A percentile compares a stretch with the other conserved stretches of the same genome.
Evolutionary conservation across 2,113 vertebrate species (phyloP).

Genomic region (Leucoraja erinaceus): DNA sequence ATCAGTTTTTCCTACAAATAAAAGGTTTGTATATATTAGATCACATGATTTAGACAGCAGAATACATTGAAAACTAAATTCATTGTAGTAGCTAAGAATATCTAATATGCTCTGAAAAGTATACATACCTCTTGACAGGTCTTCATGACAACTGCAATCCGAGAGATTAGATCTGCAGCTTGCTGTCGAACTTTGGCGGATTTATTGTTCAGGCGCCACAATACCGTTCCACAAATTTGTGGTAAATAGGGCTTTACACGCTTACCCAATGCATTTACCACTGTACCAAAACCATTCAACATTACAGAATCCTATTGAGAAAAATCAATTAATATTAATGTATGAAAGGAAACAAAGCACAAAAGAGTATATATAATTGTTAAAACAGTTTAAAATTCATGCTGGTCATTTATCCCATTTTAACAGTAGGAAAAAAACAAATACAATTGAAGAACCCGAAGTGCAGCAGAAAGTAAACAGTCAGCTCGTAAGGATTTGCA

Average conservation of each 20-base stretch:
- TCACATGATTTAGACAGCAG: neutral
- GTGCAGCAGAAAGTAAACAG: neutral
- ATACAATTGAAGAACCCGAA: neutral
- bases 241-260: constrained; percentile 95
- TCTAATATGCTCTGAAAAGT: constrained; percentile 14
- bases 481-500: neutral
- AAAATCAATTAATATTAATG: neutral
- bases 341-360: neutral
- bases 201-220: constrained; percentile 98
- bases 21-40: neutral
- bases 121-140: constrained; percentile 87
- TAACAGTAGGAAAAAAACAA: neutral
- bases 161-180: constrained; percentile 94
- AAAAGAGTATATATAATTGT: neutral
- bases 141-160: constrained; percentile 97
- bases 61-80: neutral
- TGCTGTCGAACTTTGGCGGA: constrained; percentile 96
- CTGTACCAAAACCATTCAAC: constrained; percentile 95
- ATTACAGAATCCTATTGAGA: constrained; percentile 85
- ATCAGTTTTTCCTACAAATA: constrained; percentile 87
- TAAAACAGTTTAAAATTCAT: neutral
- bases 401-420: neutral
- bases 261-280: constrained; percentile 95
- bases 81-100: too few species aligned
- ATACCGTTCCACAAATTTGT: constrained; percentile 94